Conservation (phyloP, 2,797 vertebrate genomes). For the Dicrostonyx torquatus region DNA sequence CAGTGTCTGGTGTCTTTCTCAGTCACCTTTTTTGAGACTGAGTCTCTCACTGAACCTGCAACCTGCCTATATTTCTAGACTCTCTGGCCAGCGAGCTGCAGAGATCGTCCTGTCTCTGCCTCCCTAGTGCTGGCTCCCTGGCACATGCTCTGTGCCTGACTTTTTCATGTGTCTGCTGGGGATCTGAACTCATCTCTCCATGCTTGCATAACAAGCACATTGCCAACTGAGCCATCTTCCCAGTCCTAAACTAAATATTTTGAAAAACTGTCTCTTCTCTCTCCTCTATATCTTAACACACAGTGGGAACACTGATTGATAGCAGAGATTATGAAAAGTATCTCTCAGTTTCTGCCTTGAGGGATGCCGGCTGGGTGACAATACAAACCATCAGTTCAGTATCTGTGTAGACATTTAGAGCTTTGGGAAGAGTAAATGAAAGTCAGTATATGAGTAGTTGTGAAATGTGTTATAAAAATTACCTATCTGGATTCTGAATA, state of each 20-base stretch:
- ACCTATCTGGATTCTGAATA: slow-evolving; percentile 8
- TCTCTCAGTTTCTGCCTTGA: slow-evolving; percentile 4
- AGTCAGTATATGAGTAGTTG: not conserved
- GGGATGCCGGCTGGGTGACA: not conserved
- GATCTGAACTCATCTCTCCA: not conserved
- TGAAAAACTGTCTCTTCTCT: not conserved
- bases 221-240: not conserved
- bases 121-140: not conserved
- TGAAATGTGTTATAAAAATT: not conserved
- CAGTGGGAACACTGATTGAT: not conserved
- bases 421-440: not conserved
- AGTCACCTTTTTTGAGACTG: not conserved
- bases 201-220: not conserved
- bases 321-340: slow-evolving; percentile 42
- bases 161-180: not conserved
- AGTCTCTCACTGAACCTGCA: not conserved
- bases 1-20: not conserved
- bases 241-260: not conserved
- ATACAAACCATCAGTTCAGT: slow-evolving; percentile 15
- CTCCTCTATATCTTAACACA: not conserved
- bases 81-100: not conserved
- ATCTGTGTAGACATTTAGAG: slow-evolving; percentile 43
- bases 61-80: not conserved
- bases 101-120: not conserved
- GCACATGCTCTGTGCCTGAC: not conserved